Base-by-base conservation (phyloP, 2,888 invertebrate species). In the Torymus auratus region DNA sequence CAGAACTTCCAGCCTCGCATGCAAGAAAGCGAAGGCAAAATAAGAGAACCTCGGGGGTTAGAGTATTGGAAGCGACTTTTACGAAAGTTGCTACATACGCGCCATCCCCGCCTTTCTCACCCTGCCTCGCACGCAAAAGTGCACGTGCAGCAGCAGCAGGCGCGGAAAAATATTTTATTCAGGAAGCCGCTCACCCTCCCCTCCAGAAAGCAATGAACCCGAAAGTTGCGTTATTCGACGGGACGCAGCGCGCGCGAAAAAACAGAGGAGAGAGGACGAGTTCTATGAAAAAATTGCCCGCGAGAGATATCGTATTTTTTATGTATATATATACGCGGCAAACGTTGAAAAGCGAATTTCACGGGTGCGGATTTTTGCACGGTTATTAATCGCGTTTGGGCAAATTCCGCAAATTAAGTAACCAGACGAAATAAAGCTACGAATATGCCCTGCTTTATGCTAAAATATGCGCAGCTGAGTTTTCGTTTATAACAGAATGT, bases 91-190 rank as follows among this genome's bases (percentile, higher is more conserved):
- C 41, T 41, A 41, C 41, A 41, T 7, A 41, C 17, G 23, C 41
- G n/a, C 41, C 7, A 41, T 7, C 41, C 41, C 41, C 20, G 28
- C 5, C 2, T 67, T 61, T 69, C 62, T 67, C 55, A 13, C 53
- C 13, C 12, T 12, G 11, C 15, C 23, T 41, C 17, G 52, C 17
- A 53, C 14, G 41, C 23, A 17, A 77, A 72, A 55, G 62, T 52
- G 56, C 65, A 53, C 73, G 52, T n/a, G n/a, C 13, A 74, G 10
- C 62, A 20, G 41, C 41, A 41, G 41, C 41, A 41, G 41, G 41
- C 11, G 14, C 64, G 20, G n/a, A 2, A 70, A 79, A 82, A 79
- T 79, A 77, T 82, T 79, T 82, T 82, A 82, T 82, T 79, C 72
- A 79, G 17, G 28, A 55, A 55, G n/a, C 41, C 41, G 41, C 41